These are phyloP conservation scores for Lapara coniferarum DNA, from an alignment of 2,888 invertebrate species.

Conservation along the genomic window DNA sequence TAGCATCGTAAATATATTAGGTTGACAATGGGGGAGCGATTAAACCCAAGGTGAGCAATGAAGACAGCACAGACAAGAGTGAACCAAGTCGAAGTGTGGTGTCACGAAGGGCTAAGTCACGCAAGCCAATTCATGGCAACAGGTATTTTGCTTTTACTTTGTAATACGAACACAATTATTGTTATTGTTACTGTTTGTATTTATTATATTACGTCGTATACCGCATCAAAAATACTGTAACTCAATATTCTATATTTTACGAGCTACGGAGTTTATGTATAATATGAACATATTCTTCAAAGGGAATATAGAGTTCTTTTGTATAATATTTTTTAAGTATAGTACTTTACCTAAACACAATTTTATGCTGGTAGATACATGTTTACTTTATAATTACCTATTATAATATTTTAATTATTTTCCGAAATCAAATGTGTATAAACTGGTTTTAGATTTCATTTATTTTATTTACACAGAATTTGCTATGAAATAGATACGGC, in stretches of 20 bases:
- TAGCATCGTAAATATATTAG: constrained; percentile 5
- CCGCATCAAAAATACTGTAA: background rate
- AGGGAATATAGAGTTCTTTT: too few species aligned
- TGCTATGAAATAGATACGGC: too few species aligned
- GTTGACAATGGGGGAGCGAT: background rate
- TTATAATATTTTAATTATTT: too few species aligned
- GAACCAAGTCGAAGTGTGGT: constrained; percentile 46
- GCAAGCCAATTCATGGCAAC: constrained; percentile 49
- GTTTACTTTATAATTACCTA: too few species aligned
- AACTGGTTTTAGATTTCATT: too few species aligned
- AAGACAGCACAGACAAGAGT: constrained; percentile 49
- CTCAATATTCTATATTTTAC: background rate
- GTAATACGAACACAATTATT: constrained; percentile 66
- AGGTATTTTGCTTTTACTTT: constrained; percentile 41
- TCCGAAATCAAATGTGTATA: too few species aligned
- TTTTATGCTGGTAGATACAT: too few species aligned
- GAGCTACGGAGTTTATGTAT: background rate
- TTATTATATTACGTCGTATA: background rate
- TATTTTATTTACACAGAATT: too few species aligned
- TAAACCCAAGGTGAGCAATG: constrained; percentile 57
- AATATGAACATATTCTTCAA: background rate
- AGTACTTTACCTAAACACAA: too few species aligned
- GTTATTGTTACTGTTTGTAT: background rate
- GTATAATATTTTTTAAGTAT: too few species aligned
- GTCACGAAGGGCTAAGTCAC: constrained; percentile 56